Base-by-base conservation (phyloP, 2,797 vertebrate genomes). In the Neomorphus geoffroyi region DNA sequence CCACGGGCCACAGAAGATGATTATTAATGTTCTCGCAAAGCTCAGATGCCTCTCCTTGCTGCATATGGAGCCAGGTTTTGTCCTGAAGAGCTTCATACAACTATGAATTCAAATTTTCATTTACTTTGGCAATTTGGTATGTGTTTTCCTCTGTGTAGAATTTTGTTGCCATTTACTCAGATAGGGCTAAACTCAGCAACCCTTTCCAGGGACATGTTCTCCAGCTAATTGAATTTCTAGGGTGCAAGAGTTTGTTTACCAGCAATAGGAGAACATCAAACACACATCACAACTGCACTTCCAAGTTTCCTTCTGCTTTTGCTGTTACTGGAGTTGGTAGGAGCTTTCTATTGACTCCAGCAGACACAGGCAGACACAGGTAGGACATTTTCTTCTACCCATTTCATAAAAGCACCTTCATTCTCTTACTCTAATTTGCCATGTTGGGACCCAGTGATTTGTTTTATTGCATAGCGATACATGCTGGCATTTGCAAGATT, bases 71-170 rank as follows among this genome's bases (percentile, higher is more conserved):
- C 82, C 86, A 90, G 32, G 18, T 46, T 80, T 75, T 70, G 43
- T 58, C 54, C 72, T 53, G 41, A 93, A 80, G 62, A 87, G 54
- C 56, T 77, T 33, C 61, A 80, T 32, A 27, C 0, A 1, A 37
- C 43, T 60, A 32, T 9, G 69, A 96, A 96, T 88, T 90, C 89
- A 96, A 95, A 96, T 95, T 80, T 88, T 90, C 92, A 80, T 96
- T 97, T 70, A 73, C 62, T 96, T 70, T 88, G 66, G 85, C 23
- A 88, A 94, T 95, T 95, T 92, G 92, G 96, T 96, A 95, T 67
- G 72, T 94, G 79, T 92, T 87, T 93, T 86, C 61, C 65, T 80
- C n/a, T 45, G 37, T 39, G 21, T 18, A 89, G 43, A 66, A n/a
- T 57, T 82, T 86, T 80, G 84, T 4, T 94, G 74, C 67, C 60